phyloP scores from a whole-genome alignment of 1,140 invertebrate genomes.

The Drosophila funebris region DNA sequence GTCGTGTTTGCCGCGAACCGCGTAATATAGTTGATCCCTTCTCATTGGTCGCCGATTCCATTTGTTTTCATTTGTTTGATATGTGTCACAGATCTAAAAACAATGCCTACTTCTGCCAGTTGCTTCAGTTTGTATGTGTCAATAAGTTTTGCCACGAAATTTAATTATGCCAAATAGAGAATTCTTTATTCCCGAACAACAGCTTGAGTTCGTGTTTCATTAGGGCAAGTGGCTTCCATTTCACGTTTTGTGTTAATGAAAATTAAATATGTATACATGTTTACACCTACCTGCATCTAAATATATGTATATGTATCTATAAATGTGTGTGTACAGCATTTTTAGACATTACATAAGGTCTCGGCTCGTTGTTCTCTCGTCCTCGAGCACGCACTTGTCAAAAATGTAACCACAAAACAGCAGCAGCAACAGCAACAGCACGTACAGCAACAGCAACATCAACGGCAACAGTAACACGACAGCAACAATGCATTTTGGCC shows the following conservation, averaged over 20 bases:
- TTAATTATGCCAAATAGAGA: neutral
- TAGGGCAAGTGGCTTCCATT: conserved; percentile 22
- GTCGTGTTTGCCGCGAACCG: neutral
- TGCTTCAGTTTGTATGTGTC: neutral
- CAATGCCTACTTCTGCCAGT: neutral
- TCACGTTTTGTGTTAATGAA: conserved; percentile 44
- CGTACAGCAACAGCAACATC: conserved; percentile 23
- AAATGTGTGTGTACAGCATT: neutral
- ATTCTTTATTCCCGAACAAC: neutral
- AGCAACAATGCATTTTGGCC: conserved; percentile 75
- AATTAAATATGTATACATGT: conserved; percentile 56
- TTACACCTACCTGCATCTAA: conserved; percentile 29
- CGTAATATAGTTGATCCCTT: neutral
- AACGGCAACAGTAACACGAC: conserved; percentile 36
- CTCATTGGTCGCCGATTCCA: neutral
- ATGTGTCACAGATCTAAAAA: neutral
- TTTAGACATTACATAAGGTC: conserved; percentile 52
- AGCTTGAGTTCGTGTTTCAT: neutral
- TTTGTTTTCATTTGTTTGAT: neutral
- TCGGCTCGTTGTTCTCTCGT: conserved; percentile 1
- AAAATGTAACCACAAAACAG: conserved; percentile 71
- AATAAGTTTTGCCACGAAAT: neutral
- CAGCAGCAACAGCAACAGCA: conserved; percentile 40
- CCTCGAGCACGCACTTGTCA: conserved; percentile 68
- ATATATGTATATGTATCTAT: neutral